phyloP scores from a whole-genome alignment of 30 jellyfish, hydroid and myxozoan genomes.

The Morbakka virulenta region DNA sequence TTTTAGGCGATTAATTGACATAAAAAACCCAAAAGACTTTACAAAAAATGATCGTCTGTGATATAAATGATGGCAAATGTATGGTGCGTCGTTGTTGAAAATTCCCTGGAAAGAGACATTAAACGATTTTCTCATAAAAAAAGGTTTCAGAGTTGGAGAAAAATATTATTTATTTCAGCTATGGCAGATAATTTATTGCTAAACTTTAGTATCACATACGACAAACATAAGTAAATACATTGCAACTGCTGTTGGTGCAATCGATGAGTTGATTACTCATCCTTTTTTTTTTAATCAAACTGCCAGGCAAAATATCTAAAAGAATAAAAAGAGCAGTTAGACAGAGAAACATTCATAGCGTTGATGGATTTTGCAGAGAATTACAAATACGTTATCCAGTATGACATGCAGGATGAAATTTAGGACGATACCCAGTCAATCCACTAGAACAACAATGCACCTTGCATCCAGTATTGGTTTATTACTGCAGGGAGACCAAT shows the following conservation, averaged over 20 bases:
- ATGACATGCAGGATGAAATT: constrained; percentile 26
- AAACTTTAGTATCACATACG: constrained; percentile 2
- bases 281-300: constrained; percentile 25
- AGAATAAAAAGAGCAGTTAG: constrained; percentile 4
- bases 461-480: constrained; percentile 30
- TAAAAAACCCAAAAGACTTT: constrained; percentile 41
- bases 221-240: constrained; percentile 1
- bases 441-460: constrained; percentile 50
- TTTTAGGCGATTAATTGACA: constrained; percentile 29
- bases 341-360: background rate
- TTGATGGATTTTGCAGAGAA: constrained; percentile 38
- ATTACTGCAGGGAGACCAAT: constrained; percentile 7
- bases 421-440: constrained; percentile 1
- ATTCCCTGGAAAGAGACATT: constrained; percentile 39
- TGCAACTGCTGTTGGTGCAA: background rate
- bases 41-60: constrained; percentile 30
- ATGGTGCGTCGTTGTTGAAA: constrained; percentile 49
- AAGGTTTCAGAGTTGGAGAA: constrained; percentile 30
- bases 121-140: background rate
- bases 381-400: constrained; percentile 18
- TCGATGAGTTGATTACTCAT: constrained; percentile 21
- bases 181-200: constrained; percentile 47
- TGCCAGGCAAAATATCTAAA: constrained; percentile 26
- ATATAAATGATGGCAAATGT: constrained; percentile 16
- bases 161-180: constrained; percentile 29